These are phyloP conservation scores for Drosophila peninsularis DNA, from an alignment of 2,888 invertebrate genomes.

Conservation along the genomic window DNA sequence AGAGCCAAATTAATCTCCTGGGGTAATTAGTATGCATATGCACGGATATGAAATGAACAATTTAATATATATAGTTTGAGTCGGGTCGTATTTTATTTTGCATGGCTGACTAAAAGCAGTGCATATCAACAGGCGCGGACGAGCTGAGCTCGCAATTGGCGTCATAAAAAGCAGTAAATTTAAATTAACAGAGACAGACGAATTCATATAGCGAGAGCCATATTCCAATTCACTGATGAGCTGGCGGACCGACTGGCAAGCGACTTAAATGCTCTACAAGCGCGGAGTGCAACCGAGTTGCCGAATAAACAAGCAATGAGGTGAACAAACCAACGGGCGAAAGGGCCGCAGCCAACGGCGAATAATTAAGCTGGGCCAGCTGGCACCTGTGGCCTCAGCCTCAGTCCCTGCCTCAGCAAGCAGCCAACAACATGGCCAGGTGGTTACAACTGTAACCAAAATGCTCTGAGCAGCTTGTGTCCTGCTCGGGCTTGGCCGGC, in stretches of 20 bases:
- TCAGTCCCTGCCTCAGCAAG: not conserved
- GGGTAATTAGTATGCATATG: not conserved
- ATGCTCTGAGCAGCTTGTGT: constrained; percentile 7
- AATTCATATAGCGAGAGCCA: constrained; percentile 6
- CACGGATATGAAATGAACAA: not conserved
- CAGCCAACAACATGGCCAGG: constrained; percentile 13
- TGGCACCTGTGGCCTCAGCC: constrained; percentile 68
- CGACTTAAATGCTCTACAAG: constrained; percentile 68
- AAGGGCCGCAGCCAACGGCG: constrained; percentile 56
- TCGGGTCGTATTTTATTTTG: not conserved
- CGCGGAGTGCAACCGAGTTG: constrained; percentile 48
- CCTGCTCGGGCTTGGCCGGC: not conserved
- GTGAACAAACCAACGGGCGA: constrained; percentile 14
- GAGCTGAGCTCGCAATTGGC: not conserved
- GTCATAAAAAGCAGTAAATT: constrained; percentile 54
- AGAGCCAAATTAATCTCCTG: not conserved
- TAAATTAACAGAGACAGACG: constrained; percentile 49
- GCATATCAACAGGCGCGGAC: constrained; percentile 37
- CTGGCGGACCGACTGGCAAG: constrained; percentile 36
- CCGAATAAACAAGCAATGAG: constrained; percentile 37
- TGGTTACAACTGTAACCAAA: constrained; percentile 56
- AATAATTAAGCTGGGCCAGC: constrained; percentile 72
- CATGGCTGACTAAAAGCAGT: constrained; percentile 14
- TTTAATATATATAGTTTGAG: not conserved
- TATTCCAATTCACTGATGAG: constrained; percentile 15